These are phyloP conservation scores for Melipona quadrifasciata DNA, from an alignment of 1,140 invertebrate species.

Conservation along the genomic window DNA sequence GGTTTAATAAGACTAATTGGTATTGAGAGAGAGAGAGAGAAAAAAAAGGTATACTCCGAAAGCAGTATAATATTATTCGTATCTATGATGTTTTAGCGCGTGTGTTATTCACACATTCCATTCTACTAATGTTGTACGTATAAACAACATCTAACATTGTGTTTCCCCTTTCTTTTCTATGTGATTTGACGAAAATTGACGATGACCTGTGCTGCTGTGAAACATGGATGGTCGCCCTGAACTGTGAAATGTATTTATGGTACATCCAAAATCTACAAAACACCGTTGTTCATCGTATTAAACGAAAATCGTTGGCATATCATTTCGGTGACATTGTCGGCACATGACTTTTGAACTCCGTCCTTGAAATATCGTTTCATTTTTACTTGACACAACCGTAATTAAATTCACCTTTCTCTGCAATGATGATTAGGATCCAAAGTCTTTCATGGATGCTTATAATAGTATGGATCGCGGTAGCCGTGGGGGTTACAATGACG, in stretches of 20 bases:
- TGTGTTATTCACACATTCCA: slow-evolving; percentile 51
- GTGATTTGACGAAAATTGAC: slow-evolving; percentile 83
- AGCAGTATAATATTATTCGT: slow-evolving; percentile 34
- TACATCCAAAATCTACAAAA: slow-evolving; percentile 66
- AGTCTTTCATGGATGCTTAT: slow-evolving; percentile 81
- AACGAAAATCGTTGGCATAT: slow-evolving; percentile 46
- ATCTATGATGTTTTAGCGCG: slow-evolving; percentile 47
- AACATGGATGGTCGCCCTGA: slow-evolving; percentile 80
- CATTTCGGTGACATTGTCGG: slow-evolving; percentile 50
- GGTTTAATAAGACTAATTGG: slow-evolving; percentile 65
- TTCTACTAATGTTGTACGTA: slow-evolving; percentile 47
- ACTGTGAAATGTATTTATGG: slow-evolving; percentile 71
- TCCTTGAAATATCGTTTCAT: slow-evolving; percentile 3
- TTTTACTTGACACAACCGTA: neutral
- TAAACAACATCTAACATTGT: slow-evolving; percentile 79
- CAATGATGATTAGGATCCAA: slow-evolving; percentile 74
- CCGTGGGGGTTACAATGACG: slow-evolving; percentile 80
- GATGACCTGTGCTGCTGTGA: slow-evolving; percentile 82
- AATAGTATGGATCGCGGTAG: slow-evolving; percentile 79
- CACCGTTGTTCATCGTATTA: slow-evolving; percentile 52
- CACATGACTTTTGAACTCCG: slow-evolving; percentile 25
- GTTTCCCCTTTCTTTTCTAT: slow-evolving; percentile 82
- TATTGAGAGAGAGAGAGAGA: slow-evolving; percentile 11
- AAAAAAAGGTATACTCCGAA: slow-evolving; percentile 6
- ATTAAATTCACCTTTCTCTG: slow-evolving; percentile 29